phyloP scores from a whole-genome alignment of 2,888 invertebrate species.

The Abrostola tripartita region DNA sequence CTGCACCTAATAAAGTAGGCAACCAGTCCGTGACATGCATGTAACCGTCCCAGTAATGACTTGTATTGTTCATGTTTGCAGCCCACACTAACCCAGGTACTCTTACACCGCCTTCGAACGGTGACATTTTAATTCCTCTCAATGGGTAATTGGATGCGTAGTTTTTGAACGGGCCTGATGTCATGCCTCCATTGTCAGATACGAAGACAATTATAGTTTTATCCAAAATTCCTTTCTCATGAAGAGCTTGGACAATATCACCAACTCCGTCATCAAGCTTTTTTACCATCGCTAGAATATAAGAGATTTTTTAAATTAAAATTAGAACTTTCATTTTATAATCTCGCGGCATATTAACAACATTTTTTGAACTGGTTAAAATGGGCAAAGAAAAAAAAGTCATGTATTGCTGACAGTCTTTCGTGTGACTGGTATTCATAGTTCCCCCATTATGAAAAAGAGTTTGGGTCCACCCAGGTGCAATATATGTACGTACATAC shows the following conservation, averaged over 20 bases:
- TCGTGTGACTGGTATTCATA: too few species aligned
- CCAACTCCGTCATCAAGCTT: constrained; percentile 96
- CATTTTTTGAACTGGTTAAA: not conserved
- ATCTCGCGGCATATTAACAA: too few species aligned
- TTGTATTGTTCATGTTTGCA: constrained; percentile 67
- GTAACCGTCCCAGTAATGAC: constrained; percentile 84
- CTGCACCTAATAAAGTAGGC: constrained; percentile 90
- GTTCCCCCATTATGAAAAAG: too few species aligned
- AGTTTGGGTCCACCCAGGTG: too few species aligned
- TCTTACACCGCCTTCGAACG: constrained; percentile 95
- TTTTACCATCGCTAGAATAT: constrained; percentile 92
- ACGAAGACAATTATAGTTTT: constrained; percentile 95
- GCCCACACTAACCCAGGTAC: constrained; percentile 92
- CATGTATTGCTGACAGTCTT: too few species aligned
- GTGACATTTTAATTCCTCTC: constrained; percentile 92
- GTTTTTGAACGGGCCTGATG: constrained; percentile 91
- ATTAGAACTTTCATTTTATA: too few species aligned
- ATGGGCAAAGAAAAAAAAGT: not conserved
- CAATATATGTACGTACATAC: too few species aligned
- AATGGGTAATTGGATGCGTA: constrained; percentile 94
- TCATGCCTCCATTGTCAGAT: constrained; percentile 96
- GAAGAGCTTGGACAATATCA: constrained; percentile 91
- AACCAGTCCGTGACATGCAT: constrained; percentile 95
- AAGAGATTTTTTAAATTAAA: too few species aligned
- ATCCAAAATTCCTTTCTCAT: constrained; percentile 90